Evolutionary conservation across 1,140 invertebrate species (phyloP), one percentile per base, ranked within the genome.

Genomic region (Drosophila fuyamai): DNA sequence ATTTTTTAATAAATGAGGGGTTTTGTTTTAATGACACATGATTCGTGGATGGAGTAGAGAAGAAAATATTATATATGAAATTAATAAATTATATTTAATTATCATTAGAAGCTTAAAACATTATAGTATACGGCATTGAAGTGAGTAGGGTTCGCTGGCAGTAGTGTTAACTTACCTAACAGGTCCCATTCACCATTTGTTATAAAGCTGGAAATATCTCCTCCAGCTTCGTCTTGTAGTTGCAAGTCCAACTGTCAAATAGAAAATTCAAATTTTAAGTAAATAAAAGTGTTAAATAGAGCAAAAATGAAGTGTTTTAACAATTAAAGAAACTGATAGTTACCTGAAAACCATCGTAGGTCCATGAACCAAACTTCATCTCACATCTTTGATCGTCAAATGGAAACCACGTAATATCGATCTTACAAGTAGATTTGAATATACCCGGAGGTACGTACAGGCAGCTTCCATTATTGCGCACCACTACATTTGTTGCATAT

Each of bases 111-210:
- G 27, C 27, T 14, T 41, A 14, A 14, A n/a, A 29, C 1, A 40
- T 9, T 7, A 27, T n/a, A 29, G 14, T 40, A 10, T 6, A 14
- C 27, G 14, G 16, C 29, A 16, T 51, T 14, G 16, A 14, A 16
- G 1, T 4, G 13, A 5, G 1, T 13, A 16, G 12, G 1, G 5
- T 4, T 13, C 13, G n/a, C 5, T 27, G n/a, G 35, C n/a, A 40
- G 9, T 12, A 2, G 23, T 16, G 5, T 12, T 13, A 35, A 93
- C 95, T 95, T 94, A 99, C 98, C 98, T 94, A 99, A 96, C 63
- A 99, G 95, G 93, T 98, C 97, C 98, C 99, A 99, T 95, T 99
- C 98, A 88, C 98, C 98, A 93, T 99, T 99, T 63, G 97, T 96
- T 82, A 99, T 98, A 94, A 99, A 99, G 94, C 97, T 97, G 92